These are phyloP conservation scores for Dicrurus megarhynchus DNA, from an alignment of 2,113 vertebrate species.

Conservation along the genomic window DNA sequence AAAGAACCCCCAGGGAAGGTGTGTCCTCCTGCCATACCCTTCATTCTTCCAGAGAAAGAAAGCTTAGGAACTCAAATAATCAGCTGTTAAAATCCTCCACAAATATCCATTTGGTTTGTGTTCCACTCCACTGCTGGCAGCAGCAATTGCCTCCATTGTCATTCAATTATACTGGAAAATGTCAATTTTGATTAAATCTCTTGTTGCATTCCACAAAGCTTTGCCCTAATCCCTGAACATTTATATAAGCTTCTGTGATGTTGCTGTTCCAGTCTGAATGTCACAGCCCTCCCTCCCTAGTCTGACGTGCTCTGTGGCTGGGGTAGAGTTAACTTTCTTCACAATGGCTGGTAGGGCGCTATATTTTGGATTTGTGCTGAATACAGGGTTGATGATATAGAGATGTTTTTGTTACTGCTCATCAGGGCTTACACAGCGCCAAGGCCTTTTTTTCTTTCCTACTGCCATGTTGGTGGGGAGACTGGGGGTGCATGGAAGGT, in stretches of 20 bases:
- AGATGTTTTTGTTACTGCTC: neutral
- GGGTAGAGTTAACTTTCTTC: neutral
- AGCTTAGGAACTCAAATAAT: neutral
- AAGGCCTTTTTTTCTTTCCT: neutral
- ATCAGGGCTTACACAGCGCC: neutral
- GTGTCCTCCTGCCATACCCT: neutral
- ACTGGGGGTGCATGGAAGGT: fast-evolving
- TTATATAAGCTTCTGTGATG: neutral
- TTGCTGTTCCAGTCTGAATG: neutral
- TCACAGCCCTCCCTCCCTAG: neutral
- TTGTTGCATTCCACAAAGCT: neutral
- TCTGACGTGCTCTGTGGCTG: fast-evolving
- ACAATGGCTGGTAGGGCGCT: neutral
- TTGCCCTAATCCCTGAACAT: neutral
- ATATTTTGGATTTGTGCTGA: neutral
- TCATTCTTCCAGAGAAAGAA: neutral
- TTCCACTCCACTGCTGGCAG: neutral
- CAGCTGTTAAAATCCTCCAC: neutral
- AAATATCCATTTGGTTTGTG: neutral
- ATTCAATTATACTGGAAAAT: neutral
- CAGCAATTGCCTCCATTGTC: neutral
- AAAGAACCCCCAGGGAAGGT: neutral
- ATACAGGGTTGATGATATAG: neutral
- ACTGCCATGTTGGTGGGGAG: fast-evolving
- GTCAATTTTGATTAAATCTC: slow-evolving; percentile 29